A percentile compares a stretch with the other conserved stretches of the same genome.
Evolutionary conservation across 2,888 invertebrate species (phyloP).

Genomic region (Lasius fuliginosus): DNA sequence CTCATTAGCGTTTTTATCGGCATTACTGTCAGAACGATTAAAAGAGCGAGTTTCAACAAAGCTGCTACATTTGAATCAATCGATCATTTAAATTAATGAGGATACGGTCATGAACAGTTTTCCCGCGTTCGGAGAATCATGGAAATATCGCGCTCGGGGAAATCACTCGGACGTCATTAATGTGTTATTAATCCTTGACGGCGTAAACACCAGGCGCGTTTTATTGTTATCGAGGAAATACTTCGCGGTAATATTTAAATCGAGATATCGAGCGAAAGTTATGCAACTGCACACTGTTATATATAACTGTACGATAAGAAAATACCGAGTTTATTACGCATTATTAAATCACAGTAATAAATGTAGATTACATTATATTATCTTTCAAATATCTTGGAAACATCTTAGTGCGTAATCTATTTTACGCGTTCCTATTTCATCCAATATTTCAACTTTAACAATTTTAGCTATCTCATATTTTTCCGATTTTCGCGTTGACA

Average conservation of each 20-base stretch:
- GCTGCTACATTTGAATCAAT: slow-evolving; percentile 55
- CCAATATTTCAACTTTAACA: neutral
- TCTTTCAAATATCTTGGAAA: neutral
- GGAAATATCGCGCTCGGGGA: slow-evolving; percentile 52
- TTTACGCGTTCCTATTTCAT: neutral
- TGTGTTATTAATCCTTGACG: slow-evolving; percentile 65
- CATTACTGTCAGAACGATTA: slow-evolving; percentile 43
- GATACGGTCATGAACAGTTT: slow-evolving; percentile 38
- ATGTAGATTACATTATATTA: neutral
- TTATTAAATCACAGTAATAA: slow-evolving; percentile 60
- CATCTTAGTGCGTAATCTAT: neutral
- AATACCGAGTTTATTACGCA: slow-evolving; percentile 34
- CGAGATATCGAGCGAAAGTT: slow-evolving; percentile 55
- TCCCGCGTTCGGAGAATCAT: slow-evolving; percentile 47
- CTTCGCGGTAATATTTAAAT: slow-evolving; percentile 61
- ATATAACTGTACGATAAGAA: slow-evolving; percentile 28
- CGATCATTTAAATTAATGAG: slow-evolving; percentile 57
- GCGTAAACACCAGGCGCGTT: slow-evolving; percentile 55
- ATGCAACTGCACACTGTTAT: neutral
- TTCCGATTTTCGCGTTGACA: slow-evolving; percentile 24
- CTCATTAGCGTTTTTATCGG: slow-evolving; percentile 49
- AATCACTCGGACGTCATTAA: slow-evolving; percentile 68
- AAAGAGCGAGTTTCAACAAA: slow-evolving; percentile 54
- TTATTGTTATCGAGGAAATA: slow-evolving; percentile 62
- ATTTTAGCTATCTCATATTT: slow-evolving; percentile 4